Evolutionary conservation across 2,888 invertebrate genomes (phyloP).

Genomic region (Pachliopta kotzebuea): DNA sequence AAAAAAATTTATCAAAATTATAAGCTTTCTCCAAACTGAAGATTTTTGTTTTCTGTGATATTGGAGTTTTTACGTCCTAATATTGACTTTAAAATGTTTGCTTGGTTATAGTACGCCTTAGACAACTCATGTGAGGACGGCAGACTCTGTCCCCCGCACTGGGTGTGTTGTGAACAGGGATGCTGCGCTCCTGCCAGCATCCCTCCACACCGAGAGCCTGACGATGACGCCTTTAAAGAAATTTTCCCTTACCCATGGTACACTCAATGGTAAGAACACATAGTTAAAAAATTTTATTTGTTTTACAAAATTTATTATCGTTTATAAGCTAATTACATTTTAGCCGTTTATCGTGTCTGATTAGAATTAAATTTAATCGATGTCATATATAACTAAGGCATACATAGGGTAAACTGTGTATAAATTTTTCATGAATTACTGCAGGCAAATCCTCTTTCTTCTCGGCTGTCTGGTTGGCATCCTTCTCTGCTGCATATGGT

Average conservation of each 20-base stretch:
- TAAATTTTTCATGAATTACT: slow-evolving; percentile 10
- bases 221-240: slow-evolving; percentile 46
- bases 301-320: neutral
- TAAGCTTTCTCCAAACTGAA: neutral
- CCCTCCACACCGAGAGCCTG: slow-evolving; percentile 65
- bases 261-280: slow-evolving; percentile 58
- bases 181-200: slow-evolving; percentile 79
- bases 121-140: slow-evolving; percentile 80
- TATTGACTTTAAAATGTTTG: neutral
- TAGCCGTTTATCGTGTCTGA: neutral
- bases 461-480: slow-evolving; percentile 84
- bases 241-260: slow-evolving; percentile 57
- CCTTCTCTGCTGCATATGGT: slow-evolving; percentile 85
- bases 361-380: neutral
- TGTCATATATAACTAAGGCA: too few relatives aligned
- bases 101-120: slow-evolving; percentile 49
- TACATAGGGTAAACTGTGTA: too few relatives aligned
- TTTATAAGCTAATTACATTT: neutral
- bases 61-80: neutral
- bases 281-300: neutral
- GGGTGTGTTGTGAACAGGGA: slow-evolving; percentile 87
- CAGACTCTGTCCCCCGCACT: slow-evolving; percentile 85
- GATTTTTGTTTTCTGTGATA: neutral
- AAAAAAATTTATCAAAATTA: neutral
- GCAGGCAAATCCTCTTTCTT: slow-evolving; percentile 84